phyloP scores from a whole-genome alignment of 2,888 invertebrate species.

The Sesamia inferens region DNA sequence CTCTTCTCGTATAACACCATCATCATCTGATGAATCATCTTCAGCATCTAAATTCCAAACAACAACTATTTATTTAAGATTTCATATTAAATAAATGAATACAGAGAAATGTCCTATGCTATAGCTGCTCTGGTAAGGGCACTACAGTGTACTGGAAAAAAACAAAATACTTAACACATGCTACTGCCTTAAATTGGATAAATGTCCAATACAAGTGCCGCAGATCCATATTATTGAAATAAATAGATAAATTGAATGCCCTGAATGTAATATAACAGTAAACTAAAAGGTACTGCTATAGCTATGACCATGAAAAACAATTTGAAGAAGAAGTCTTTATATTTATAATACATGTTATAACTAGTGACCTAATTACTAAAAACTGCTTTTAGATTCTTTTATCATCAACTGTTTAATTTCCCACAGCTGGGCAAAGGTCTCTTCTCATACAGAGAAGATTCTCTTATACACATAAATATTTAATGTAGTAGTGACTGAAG shows the following conservation, averaged over 20 bases:
- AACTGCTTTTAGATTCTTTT: not conserved
- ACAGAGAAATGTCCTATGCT: not conserved
- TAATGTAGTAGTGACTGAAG: not conserved
- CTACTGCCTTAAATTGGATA: slow-evolving; percentile 47
- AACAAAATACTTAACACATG: slow-evolving; percentile 43
- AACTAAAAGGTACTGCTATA: not conserved
- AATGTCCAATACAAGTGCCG: slow-evolving; percentile 19
- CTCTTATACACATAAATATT: not conserved
- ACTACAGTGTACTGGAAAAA: slow-evolving; percentile 20
- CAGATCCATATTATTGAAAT: not conserved
- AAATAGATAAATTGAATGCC: slow-evolving; percentile 1
- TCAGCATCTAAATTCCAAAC: slow-evolving; percentile 78
- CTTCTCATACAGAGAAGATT: too few species aligned
- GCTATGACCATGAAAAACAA: not conserved
- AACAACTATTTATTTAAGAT: not conserved
- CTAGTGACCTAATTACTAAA: not conserved
- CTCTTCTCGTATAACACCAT: slow-evolving; percentile 76
- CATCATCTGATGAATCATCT: slow-evolving; percentile 86
- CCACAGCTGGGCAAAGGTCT: too few species aligned
- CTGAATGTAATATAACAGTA: not conserved
- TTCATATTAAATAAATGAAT: not conserved
- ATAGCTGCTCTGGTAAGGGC: slow-evolving; percentile 1
- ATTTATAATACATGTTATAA: not conserved
- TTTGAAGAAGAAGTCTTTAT: not conserved
- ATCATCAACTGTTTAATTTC: not conserved